Percentiles rank a stretch among this genome's conserved stretches.
phyloP scores from a whole-genome alignment of 2,113 vertebrate species.

The Poicephalus meyeri region DNA sequence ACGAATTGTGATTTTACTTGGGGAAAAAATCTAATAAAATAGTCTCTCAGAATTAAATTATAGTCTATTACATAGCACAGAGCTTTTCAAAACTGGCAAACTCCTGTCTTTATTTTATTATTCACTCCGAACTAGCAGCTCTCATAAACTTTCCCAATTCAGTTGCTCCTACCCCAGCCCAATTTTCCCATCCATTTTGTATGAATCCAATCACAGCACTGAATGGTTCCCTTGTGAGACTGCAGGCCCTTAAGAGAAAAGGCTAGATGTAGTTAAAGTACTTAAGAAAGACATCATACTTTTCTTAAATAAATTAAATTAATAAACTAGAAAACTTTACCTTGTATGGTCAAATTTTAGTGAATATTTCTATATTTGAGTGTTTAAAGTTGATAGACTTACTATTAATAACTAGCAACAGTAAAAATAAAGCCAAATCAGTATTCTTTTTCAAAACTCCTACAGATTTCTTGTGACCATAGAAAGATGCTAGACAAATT shows the following conservation, averaged over 20 bases:
- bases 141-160: conserved; percentile 16
- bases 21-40: conserved; percentile 58
- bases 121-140: neutral
- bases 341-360: neutral
- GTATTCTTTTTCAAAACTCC: neutral
- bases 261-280: conserved; percentile 17
- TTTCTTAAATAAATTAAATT: conserved; percentile 22
- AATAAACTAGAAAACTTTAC: neutral
- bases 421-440: neutral
- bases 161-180: conserved; percentile 21
- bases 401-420: neutral
- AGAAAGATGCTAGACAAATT: neutral
- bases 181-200: conserved; percentile 37
- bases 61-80: neutral
- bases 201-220: conserved; percentile 38
- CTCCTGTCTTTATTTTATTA: conserved; percentile 1
- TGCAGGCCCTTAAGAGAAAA: conserved; percentile 31
- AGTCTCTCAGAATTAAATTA: conserved; percentile 56
- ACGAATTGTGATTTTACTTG: conserved; percentile 52
- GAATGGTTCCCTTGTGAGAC: conserved; percentile 25
- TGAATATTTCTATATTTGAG: neutral
- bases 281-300: neutral
- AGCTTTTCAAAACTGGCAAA: conserved; percentile 12
- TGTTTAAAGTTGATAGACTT: neutral
- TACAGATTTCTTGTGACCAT: neutral